Evolutionary conservation across 2,797 vertebrate genomes (phyloP), one percentile per base, ranked within the genome.

Genomic region (Mormyrops boulengeri): DNA sequence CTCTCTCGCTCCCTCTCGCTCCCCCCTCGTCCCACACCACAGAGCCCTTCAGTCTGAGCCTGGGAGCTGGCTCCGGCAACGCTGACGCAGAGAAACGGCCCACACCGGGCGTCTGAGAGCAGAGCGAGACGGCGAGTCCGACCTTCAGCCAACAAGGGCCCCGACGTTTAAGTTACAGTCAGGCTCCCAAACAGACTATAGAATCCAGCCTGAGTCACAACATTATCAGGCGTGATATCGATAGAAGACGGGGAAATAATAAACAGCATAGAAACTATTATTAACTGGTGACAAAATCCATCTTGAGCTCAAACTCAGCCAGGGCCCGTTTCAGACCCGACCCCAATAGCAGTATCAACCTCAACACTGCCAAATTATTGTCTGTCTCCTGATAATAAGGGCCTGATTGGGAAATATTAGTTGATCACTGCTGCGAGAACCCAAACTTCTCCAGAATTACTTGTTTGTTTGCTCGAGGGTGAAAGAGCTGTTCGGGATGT

Each of bases 391-490:
- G 0, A n/a, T 26, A 26, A 14, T 57, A 34, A 55, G 3, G 38
- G 30, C 26, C 30, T 87, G 85, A 87, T 87, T 87, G 52, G 30
- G 52, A 38, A 87, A 19, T 55, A 57, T 87, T 60, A 19, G 14
- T n/a, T 87, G 30, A 87, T 87, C 60, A 60, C 12, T 38, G 30
- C 53, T 19, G 30, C 2, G 2, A n/a, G 8, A 87, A 12, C 7
- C 12, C 22, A 57, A 26, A 87, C 4, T 55, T 87, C 34, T 55
- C 14, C 85, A 55, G 84, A 85, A 12, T 85, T 11, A 53, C 26
- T 86, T 52, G 26, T 87, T 34, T 87, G 53, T 85, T 85, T 85
- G 82, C 82, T 85, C 47, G 41, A 85, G 82, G 82, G 82, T 80
- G 38, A 80, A 86, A 55, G 22, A 34, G 47, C 82, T 53, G 49